Evolutionary conservation across 1,140 invertebrate species (phyloP).

Genomic region (Drosophila santomea): DNA sequence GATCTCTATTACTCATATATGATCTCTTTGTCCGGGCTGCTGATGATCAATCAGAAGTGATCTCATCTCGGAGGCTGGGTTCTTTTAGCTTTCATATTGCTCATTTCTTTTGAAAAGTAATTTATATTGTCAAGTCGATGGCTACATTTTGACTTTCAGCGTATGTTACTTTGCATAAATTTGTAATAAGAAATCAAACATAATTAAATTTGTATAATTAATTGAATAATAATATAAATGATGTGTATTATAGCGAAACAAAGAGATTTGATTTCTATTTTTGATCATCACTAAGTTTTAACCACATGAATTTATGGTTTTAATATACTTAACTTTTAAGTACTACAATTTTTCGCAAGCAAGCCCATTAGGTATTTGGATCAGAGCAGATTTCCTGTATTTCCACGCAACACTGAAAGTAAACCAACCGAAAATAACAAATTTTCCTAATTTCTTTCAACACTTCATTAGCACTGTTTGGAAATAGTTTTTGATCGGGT

Average conservation of each 20-base stretch:
- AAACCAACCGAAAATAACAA: constrained; percentile 24
- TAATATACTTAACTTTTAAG: background rate
- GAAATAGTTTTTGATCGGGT: constrained; percentile 24
- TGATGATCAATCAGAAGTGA: constrained; percentile 45
- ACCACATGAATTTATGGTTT: background rate
- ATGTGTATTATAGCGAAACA: no score
- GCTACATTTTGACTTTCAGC: no score
- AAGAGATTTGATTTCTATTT: no score
- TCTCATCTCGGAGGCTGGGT: constrained; percentile 29
- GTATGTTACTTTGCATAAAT: no score
- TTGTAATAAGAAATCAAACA: no score
- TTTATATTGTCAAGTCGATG: background rate
- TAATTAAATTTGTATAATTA: no score
- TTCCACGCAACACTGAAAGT: constrained; percentile 11
- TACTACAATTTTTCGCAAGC: background rate
- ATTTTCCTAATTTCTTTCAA: constrained; percentile 16
- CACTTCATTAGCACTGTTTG: constrained; percentile 18
- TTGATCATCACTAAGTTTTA: no score
- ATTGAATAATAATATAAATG: no score
- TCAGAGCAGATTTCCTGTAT: background rate
- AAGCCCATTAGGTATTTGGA: background rate
- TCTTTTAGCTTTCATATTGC: constrained; percentile 9
- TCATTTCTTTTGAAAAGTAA: constrained; percentile 24
- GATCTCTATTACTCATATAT: background rate
- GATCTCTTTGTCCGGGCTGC: constrained; percentile 16